Conservation (phyloP, 2,113 vertebrate genomes). For the Proterorhinus semilunaris region DNA sequence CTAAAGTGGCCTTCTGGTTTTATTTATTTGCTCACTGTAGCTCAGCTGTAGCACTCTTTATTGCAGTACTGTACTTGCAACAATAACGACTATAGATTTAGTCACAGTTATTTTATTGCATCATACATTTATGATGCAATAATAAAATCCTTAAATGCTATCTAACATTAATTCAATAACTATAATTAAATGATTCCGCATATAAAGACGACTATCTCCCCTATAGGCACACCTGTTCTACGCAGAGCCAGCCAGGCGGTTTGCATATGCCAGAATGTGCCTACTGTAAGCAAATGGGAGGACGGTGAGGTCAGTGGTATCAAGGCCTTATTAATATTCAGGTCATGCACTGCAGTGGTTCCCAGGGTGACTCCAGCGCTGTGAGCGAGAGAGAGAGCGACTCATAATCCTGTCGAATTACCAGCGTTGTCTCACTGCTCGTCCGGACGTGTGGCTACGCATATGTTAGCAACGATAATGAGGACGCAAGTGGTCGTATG, state of each 20-base stretch:
- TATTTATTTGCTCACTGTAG: not conserved
- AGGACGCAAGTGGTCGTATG: constrained; percentile 16
- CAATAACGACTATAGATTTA: not conserved
- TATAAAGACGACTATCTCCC: not conserved
- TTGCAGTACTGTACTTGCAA: not conserved
- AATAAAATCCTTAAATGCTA: not conserved
- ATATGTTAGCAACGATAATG: constrained; percentile 30
- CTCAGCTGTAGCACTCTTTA: not conserved
- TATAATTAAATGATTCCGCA: not conserved
- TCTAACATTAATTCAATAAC: not conserved
- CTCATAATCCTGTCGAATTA: constrained; percentile 58
- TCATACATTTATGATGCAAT: not conserved
- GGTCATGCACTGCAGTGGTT: constrained; percentile 59
- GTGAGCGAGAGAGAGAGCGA: constrained; percentile 26
- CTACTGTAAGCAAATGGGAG: constrained; percentile 32
- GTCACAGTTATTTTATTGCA: not conserved
- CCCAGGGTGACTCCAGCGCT: constrained; percentile 66
- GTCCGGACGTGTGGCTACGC: constrained; percentile 37
- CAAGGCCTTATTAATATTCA: constrained; percentile 67
- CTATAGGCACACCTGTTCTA: not conserved
- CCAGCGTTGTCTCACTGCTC: constrained; percentile 16
- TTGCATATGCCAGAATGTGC: not conserved
- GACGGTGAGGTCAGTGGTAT: constrained; percentile 55
- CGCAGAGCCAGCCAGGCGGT: not conserved
- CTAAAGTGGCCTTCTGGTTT: not conserved